Evolutionary conservation across 2,888 invertebrate genomes (phyloP), one percentile per base, ranked within the genome.

Genomic region (Cabera pusaria): DNA sequence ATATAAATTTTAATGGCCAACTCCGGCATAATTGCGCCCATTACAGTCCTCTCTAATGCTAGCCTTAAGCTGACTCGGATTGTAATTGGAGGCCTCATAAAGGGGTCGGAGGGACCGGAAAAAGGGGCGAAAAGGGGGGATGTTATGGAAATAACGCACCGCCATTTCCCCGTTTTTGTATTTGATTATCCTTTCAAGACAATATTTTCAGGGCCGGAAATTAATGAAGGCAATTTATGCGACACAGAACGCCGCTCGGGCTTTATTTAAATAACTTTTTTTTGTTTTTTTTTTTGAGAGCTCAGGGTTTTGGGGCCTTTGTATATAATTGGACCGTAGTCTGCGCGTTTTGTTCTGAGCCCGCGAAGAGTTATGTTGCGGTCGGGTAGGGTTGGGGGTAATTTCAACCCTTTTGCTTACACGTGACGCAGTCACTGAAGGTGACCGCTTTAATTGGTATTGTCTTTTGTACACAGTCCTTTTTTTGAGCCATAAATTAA

Each of bases 151-250:
- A 88, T 88, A 86, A 87, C 85, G 84, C 83, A 85, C 82, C 83
- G 73, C 86, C 84, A 85, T 86, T 87, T 85, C 83, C 86, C 81
- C 78, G 81, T 84, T 88, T 88, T 87, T 86, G 86, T 88, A 87
- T 88, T 87, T 87, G 87, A 88, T 88, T 87, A 87, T 87, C 86
- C 88, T 87, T 88, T 88, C 87, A 88, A 88, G 88, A 88, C 86
- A 88, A 88, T 88, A 88, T 88, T 88, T 88, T 78, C 78, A 76
- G 77, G 80, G 76, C 83, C 85, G 87, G 88, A 87, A 84, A 87
- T 87, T 86, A 87, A 86, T 86, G 85, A 81, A 84, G 74, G 84
- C 85, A 88, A 88, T 88, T 88, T 88, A 88, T 88, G 88, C 85
- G 86, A 85, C 86, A 82, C 72, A 70, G 72, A 77, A 74, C 68